Evolutionary conservation across 2,113 vertebrate genomes (phyloP).

Genomic region (Speoplatyrhinus poulsoni): DNA sequence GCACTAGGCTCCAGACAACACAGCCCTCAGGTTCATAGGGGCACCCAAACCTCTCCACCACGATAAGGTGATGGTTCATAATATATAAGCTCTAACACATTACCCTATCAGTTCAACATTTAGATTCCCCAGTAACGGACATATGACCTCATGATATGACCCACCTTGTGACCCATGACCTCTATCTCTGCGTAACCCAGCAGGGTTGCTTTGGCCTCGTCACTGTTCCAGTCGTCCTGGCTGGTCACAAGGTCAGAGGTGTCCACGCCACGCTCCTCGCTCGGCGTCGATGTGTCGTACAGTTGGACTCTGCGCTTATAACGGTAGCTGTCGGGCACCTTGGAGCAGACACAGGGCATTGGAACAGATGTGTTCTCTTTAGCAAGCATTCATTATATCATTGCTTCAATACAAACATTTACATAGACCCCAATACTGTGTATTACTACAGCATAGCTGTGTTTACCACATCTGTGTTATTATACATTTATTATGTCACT

Average conservation of each 20-base stretch:
- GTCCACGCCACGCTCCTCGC: constrained; percentile 81
- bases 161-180: constrained; percentile 68
- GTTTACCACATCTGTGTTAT: too few species aligned
- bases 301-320: constrained; percentile 64
- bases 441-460: too few species aligned
- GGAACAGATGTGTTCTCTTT: neutral
- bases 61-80: too few species aligned
- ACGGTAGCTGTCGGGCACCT: constrained; percentile 85
- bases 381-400: too few species aligned
- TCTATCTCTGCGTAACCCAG: constrained; percentile 58
- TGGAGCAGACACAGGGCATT: neutral
- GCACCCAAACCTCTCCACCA: too few species aligned
- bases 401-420: neutral
- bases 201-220: constrained; percentile 57
- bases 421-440: too few species aligned
- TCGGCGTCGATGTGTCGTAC: constrained; percentile 13
- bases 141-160: neutral
- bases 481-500: too few species aligned
- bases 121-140: too few species aligned
- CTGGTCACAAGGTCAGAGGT: constrained; percentile 83
- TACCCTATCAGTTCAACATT: too few species aligned
- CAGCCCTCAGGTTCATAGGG: too few species aligned
- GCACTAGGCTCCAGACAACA: too few species aligned
- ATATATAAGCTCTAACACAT: too few species aligned
- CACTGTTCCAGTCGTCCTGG: constrained; percentile 69